Base-by-base conservation (phyloP, 2,113 vertebrate species). In the Pelodiscus sinensis region DNA sequence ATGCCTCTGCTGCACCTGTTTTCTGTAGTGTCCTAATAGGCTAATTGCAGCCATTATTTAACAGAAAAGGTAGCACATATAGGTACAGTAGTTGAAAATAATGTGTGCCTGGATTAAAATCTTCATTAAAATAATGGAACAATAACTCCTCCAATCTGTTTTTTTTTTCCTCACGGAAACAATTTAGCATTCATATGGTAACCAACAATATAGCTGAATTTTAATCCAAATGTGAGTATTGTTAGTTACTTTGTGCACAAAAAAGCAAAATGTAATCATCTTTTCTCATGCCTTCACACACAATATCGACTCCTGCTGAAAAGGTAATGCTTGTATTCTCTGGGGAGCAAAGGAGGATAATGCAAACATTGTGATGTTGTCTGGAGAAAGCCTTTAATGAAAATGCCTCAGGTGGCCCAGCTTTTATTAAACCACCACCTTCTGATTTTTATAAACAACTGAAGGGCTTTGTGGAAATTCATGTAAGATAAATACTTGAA, bases 401-500 rank as follows among this genome's bases (percentile, higher is more conserved):
- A 99, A 99, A 97, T 97, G 98, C 98, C 98, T 98, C 98, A 98
- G 98, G 98, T 99, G 98, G 97, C 97, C 94, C 89, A 95, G 97
- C 96, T 97, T 98, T 98, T 98, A 98, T 97, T 98, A 98, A 98
- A 98, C 97, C 92, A 38, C 95, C 95, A 97, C 97, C 97, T 97
- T 98, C 97, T 94, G 85, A 81, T 97, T 97, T 98, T 96, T 97
- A 97, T 97, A 96, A 98, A 96, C 96, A 97, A 94, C 94, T 95
- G 62, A 58, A 81, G 50, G 96, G 96, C 98, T 99, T 98, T 98
- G 98, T 98, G 97, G 97, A 97, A 98, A 98, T 98, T 97, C 97
- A 96, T 92, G 95, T 97, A 96, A 96, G 97, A 97, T 97, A 97
- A 97, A 97, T 97, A 97, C 94, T 96, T 95, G 83, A 79, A 92